A percentile compares a stretch with the other conserved stretches of the same genome.
phyloP scores from a whole-genome alignment of 1,140 invertebrate genomes.

The Centruroides sculpturatus region DNA sequence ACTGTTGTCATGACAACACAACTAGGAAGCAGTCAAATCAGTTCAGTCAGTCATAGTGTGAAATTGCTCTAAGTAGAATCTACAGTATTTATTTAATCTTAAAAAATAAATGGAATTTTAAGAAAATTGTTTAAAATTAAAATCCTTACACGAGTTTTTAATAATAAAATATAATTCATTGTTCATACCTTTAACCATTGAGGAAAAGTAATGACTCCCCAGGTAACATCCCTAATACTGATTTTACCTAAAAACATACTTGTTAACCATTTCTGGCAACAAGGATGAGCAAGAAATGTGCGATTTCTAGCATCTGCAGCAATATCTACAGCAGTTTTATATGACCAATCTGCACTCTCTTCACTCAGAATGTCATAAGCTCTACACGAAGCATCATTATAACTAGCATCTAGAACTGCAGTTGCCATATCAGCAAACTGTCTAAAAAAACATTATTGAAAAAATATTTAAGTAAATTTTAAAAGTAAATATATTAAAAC shows the following conservation, averaged over 20 bases:
- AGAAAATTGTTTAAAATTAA: no score
- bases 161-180: not conserved
- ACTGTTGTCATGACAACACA: no score
- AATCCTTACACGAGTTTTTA: no score
- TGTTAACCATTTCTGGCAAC: slow-evolving; percentile 31
- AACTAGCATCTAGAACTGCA: slow-evolving; percentile 25
- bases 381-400: slow-evolving; percentile 22
- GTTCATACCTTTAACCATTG: slow-evolving; percentile 24
- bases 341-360: slow-evolving; percentile 26
- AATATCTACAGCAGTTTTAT: slow-evolving; percentile 19
- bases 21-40: no score
- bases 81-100: no score
- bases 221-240: slow-evolving; percentile 25
- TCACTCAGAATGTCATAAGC: slow-evolving; percentile 26
- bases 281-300: slow-evolving; percentile 29
- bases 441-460: slow-evolving; percentile 12
- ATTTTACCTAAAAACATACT: slow-evolving; percentile 27
- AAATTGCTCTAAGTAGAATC: no score
- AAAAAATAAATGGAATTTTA: no score
- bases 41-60: no score
- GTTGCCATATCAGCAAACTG: slow-evolving; percentile 30
- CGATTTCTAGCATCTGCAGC: slow-evolving; percentile 12
- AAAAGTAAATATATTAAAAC: no score
- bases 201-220: slow-evolving; percentile 23
- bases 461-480: no score